Evolutionary conservation across 2,888 invertebrate species (phyloP), one percentile per base, ranked within the genome.

Genomic region (Apomyelois bistriatella): DNA sequence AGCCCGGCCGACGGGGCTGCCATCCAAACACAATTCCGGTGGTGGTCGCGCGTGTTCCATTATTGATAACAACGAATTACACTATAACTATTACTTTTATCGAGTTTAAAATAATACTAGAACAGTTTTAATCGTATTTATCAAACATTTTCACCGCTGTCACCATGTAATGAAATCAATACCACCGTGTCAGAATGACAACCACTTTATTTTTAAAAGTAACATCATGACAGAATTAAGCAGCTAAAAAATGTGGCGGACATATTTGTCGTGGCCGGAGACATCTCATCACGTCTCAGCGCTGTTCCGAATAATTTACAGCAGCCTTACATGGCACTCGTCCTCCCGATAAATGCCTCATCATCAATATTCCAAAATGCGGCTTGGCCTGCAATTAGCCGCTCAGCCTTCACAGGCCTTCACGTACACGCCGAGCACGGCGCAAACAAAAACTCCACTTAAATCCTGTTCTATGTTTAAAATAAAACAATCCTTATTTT

Each of bases 321-420:
- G 82, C 74, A 68, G 71, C 89, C 89, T 62, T 89, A 88, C 82
- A 90, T 77, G 89, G 89, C 65, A 72, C 79, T 79, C 76, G 89
- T 87, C 84, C 84, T 84, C 84, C 79, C 84, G 87, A 88, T 89
- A 88, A 87, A 88, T 86, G 80, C 78, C 84, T 85, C 85, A 86
- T 87, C 85, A 89, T 89, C 89, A 89, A 89, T 90, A 90, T 90
- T 89, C 89, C 86, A 85, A 89, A 89, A 89, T 88, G 89, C 87
- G 78, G 83, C 83, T 81, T 77, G 74, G 77, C 74, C 80, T 70
- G 88, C 86, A 90, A 89, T 90, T 90, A 90, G 88, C 88, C 74
- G 81, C 68, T 71, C 75, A 85, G 79, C 88, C 89, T 87, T 87
- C 86, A 75, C 82, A 82, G 79, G 84, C 84, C 84, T 80, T 82